phyloP scores from a whole-genome alignment of 2,888 invertebrate genomes.

The Drosophila neotestacea region DNA sequence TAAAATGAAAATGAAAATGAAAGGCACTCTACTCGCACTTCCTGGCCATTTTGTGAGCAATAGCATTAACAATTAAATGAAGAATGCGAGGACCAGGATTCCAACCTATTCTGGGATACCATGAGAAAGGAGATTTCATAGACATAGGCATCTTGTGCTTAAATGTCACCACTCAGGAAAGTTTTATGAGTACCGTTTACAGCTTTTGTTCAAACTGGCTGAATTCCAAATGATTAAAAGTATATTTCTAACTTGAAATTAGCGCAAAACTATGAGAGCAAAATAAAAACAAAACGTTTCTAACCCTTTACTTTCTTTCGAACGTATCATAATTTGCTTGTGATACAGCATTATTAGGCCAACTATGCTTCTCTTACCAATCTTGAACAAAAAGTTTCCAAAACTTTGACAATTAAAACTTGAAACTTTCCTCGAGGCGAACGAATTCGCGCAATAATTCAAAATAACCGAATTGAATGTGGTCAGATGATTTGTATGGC shows the following conservation, averaged over 20 bases:
- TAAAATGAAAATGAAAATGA: conserved; percentile 50
- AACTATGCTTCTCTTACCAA: conserved; percentile 24
- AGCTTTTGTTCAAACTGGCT: neutral
- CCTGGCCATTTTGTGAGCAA: conserved; percentile 13
- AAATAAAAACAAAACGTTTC: neutral
- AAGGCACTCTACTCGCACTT: conserved; percentile 35
- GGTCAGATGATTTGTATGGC: conserved; percentile 19
- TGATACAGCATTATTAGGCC: conserved; percentile 25
- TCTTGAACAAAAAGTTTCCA: conserved; percentile 20
- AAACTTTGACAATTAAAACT: conserved; percentile 64
- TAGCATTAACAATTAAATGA: conserved; percentile 48
- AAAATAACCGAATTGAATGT: conserved; percentile 26
- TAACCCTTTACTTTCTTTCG: conserved; percentile 1
- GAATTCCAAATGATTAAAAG: conserved; percentile 44
- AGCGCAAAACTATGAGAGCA: conserved; percentile 10
- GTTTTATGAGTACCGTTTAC: conserved; percentile 5
- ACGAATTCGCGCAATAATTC: conserved; percentile 20
- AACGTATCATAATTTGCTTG: conserved; percentile 16
- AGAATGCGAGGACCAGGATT: conserved; percentile 31
- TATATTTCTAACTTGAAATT: conserved; percentile 26
- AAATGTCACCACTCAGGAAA: conserved; percentile 23
- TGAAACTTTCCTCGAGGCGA: conserved; percentile 20
- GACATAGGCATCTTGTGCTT: conserved; percentile 1
- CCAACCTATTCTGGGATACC: conserved; percentile 3
- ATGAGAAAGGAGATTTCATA: neutral